phyloP scores from a whole-genome alignment of 2,113 vertebrate genomes.

The Tychaedon coryphoeus region DNA sequence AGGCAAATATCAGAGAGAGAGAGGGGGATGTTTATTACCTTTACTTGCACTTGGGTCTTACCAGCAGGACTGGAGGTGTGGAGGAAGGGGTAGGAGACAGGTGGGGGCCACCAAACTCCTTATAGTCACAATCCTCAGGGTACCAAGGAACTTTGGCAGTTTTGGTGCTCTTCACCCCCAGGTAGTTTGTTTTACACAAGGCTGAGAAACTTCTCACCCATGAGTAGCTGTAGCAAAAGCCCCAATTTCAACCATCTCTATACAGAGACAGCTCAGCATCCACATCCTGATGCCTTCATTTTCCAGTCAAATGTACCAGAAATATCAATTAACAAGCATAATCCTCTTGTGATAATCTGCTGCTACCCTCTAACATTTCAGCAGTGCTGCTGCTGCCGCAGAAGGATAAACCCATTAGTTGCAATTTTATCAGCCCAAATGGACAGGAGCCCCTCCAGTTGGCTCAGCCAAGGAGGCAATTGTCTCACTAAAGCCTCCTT shows the following conservation, averaged over 20 bases:
- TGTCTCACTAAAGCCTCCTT: not conserved
- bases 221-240: not conserved
- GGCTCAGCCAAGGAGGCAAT: not conserved
- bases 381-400: rapidly evolving
- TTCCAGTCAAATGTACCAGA: not conserved
- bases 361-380: not conserved
- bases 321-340: conserved; percentile 10
- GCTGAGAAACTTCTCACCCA: not conserved
- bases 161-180: not conserved
- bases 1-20: not conserved
- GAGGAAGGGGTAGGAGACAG: not conserved
- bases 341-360: not conserved
- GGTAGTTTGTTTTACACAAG: not conserved
- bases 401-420: not conserved
- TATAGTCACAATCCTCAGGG: rapidly evolving
- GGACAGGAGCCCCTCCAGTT: not conserved
- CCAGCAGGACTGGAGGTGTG: not conserved
- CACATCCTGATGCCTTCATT: not conserved
- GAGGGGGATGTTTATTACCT: not conserved
- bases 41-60: not conserved
- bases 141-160: rapidly evolving
- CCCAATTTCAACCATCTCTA: not conserved
- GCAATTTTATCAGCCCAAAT: not conserved
- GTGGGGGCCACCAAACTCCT: not conserved
- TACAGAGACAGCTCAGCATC: not conserved